Evolutionary conservation across 2,888 invertebrate genomes (phyloP), one percentile per base, ranked within the genome.

Genomic region (Dimorphilus gyrociliatus): DNA sequence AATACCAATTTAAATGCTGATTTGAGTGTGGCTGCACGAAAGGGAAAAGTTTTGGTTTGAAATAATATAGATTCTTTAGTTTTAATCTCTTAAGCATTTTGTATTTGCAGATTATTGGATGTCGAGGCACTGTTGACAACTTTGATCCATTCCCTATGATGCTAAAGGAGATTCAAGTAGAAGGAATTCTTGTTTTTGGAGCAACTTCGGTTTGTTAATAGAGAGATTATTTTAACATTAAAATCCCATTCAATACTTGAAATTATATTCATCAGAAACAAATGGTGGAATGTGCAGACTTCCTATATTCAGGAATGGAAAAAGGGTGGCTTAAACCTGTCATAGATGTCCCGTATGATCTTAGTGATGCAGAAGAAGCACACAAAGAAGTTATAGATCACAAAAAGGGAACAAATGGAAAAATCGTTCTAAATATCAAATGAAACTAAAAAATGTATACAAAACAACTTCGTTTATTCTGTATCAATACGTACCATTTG

Each of bases 1-100:
- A 69, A 71, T 48, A 60, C 65, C 2, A 71, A 71, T 41, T 51
- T 71, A 24, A 61, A 60, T 18, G 55, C 50, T 4, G 70, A 71
- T 45, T 45, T 69, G 19, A 48, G 52, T 17, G 42, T 69, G 12
- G 43, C 67, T 12, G 54, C 49, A 7, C 40, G 45, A 12, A 38
- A 48, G 32, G 69, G 66, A 7, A 46, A 63, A 24, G 55, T 69
- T 26, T 55, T 64, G 39, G 68, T 68, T 52, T 53, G 56, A 8
- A 15, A 7, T 19, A n/a, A n/a, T n/a, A n/a, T n/a, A n/a, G n/a
- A n/a, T n/a, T n/a, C n/a, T n/a, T n/a, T n/a, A n/a, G n/a, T n/a
- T n/a, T n/a, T n/a, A n/a, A n/a, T n/a, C n/a, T n/a, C n/a, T n/a
- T n/a, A n/a, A n/a, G n/a, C n/a, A n/a, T n/a, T 3, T 29, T 29